These are phyloP conservation scores for Belgica antarctica DNA, from an alignment of 2,888 invertebrate genomes.

Conservation along the genomic window DNA sequence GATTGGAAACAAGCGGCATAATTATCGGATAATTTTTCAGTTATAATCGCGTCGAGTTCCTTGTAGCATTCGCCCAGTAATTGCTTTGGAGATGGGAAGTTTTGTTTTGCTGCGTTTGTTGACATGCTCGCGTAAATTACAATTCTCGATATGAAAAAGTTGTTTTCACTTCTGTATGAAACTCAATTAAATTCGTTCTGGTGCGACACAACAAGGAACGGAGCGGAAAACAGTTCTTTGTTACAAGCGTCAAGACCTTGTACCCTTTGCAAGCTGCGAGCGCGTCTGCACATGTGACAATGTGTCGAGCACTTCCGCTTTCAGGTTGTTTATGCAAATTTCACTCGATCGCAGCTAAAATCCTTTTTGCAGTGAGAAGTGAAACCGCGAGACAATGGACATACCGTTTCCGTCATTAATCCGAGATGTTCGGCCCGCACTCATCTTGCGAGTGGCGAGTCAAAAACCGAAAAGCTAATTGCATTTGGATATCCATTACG, in stretches of 20 bases:
- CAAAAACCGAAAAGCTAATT: no score
- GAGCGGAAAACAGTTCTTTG: constrained; percentile 11
- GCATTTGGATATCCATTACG: not conserved
- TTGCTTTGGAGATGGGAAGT: constrained; percentile 8
- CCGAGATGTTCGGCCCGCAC: not conserved
- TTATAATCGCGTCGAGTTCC: constrained; percentile 4
- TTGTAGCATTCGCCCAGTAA: constrained; percentile 20
- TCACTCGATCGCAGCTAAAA: not conserved
- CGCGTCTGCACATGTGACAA: constrained; percentile 35
- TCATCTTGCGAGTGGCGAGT: no score
- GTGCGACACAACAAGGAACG: constrained; percentile 17
- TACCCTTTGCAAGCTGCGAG: not conserved
- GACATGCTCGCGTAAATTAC: not conserved
- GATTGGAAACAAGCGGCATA: not conserved
- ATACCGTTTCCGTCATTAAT: not conserved
- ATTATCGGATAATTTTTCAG: constrained; percentile 18
- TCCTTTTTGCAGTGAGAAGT: not conserved
- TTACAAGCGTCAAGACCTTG: constrained; percentile 5
- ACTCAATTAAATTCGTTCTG: constrained; percentile 19
- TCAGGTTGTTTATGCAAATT: constrained; percentile 17
- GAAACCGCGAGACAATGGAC: not conserved
- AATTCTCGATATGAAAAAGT: not conserved
- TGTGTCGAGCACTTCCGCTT: constrained; percentile 28
- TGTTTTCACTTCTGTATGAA: constrained; percentile 21
- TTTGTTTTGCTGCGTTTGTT: not conserved